These are phyloP conservation scores for Falcaria lacertinaria DNA, from an alignment of 2,888 invertebrate genomes.

Conservation along the genomic window DNA sequence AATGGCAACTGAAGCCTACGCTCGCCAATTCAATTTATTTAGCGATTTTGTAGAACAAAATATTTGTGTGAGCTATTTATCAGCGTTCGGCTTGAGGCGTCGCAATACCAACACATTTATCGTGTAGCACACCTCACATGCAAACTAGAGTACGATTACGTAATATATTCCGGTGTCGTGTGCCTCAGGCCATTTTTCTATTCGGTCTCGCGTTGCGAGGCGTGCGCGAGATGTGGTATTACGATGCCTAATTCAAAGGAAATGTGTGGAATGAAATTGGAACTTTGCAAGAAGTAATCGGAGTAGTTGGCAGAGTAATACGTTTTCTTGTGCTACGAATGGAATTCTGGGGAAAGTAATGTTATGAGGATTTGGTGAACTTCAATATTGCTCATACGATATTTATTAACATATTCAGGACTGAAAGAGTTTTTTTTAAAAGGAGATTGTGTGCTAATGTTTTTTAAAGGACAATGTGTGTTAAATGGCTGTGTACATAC, in stretches of 20 bases:
- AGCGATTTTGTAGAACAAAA: conserved; percentile 61
- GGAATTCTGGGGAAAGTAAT: not conserved
- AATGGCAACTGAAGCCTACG: conserved; percentile 22
- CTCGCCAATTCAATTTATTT: conserved; percentile 63
- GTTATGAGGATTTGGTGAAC: conserved; percentile 1
- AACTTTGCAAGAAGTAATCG: conserved; percentile 3
- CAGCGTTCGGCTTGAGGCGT: conserved; percentile 51
- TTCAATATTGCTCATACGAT: conserved; percentile 4
- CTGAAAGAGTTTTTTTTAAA: too few species aligned
- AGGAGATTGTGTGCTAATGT: too few species aligned
- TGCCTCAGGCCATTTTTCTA: conserved; percentile 65
- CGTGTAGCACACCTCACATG: conserved; percentile 58
- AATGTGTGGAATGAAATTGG: conserved; percentile 32
- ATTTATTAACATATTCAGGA: not conserved
- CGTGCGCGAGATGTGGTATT: conserved; percentile 43
- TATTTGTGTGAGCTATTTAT: conserved; percentile 63
- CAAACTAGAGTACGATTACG: conserved; percentile 66
- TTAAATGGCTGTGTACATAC: too few species aligned
- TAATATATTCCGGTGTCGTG: conserved; percentile 72
- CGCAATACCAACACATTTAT: conserved; percentile 66
- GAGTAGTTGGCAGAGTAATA: conserved; percentile 13
- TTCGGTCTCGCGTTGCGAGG: conserved; percentile 44
- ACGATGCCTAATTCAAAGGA: conserved; percentile 43
- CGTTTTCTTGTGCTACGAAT: not conserved
- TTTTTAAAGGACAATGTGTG: too few species aligned